Conservation (phyloP, 2,113 vertebrate genomes). For the Thymallus thymallus region DNA sequence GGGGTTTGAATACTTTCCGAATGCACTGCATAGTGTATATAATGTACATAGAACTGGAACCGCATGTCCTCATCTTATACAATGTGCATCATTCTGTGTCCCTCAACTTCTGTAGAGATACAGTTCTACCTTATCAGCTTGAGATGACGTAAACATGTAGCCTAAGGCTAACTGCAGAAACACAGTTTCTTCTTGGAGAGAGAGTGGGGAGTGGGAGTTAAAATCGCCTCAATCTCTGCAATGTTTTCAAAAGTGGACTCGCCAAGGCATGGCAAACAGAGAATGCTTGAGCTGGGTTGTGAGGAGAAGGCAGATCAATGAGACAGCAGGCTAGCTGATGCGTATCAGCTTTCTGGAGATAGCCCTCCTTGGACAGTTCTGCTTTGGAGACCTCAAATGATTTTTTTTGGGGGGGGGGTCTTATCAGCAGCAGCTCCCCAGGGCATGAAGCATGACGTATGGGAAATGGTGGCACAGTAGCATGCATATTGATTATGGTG, state of each 20-base stretch:
- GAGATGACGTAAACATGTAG: neutral
- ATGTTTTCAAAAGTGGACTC: slow-evolving; percentile 68
- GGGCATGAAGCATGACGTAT: slow-evolving; percentile 56
- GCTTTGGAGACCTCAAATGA: slow-evolving; percentile 67
- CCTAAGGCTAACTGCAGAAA: neutral
- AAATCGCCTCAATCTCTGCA: slow-evolving; percentile 50
- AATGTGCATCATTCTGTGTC: neutral
- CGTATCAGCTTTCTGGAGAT: slow-evolving; percentile 67
- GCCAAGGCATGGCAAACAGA: slow-evolving; percentile 65
- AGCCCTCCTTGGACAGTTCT: slow-evolving; percentile 66
- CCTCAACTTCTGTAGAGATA: neutral
- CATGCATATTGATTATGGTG: slow-evolving; percentile 14
- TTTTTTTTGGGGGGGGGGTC: slow-evolving; percentile 46
- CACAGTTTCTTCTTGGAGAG: neutral
- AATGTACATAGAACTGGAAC: neutral
- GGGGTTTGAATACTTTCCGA: too few species aligned
- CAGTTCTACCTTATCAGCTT: neutral
- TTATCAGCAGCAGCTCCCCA: slow-evolving; percentile 58
- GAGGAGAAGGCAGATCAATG: slow-evolving; percentile 68
- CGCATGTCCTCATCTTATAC: slow-evolving; percentile 34
- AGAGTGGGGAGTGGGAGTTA: slow-evolving; percentile 13
- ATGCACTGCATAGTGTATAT: too few species aligned
- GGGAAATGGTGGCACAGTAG: slow-evolving; percentile 37
- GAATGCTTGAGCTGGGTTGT: slow-evolving; percentile 58
- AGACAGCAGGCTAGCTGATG: slow-evolving; percentile 66